phyloP scores from a whole-genome alignment of 2,888 invertebrate species.

The Drosophila acutilabella region DNA sequence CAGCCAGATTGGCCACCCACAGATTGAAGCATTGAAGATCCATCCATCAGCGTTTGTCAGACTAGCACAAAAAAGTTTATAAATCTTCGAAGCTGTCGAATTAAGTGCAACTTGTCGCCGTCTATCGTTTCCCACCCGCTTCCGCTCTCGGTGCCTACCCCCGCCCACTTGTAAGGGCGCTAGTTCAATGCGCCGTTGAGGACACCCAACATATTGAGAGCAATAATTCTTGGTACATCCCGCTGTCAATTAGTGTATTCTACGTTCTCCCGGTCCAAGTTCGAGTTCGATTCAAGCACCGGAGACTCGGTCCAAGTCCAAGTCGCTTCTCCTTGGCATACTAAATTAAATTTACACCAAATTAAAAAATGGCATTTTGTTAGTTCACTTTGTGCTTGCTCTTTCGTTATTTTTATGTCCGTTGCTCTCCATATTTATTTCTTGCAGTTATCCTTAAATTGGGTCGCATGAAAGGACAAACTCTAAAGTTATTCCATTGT shows the following conservation, averaged over 20 bases:
- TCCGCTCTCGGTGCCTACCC: not conserved
- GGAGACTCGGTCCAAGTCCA: slow-evolving; percentile 1
- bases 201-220: slow-evolving; percentile 42
- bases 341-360: slow-evolving; percentile 43
- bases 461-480: too few species aligned
- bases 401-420: not conserved
- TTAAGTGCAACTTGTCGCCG: slow-evolving; percentile 33
- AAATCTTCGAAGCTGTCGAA: slow-evolving; percentile 51
- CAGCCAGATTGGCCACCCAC: slow-evolving; percentile 2
- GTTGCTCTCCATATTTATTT: not conserved
- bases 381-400: not conserved
- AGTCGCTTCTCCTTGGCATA: slow-evolving; percentile 10
- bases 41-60: slow-evolving; percentile 50
- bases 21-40: slow-evolving; percentile 21
- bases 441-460: too few species aligned
- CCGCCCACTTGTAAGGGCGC: not conserved
- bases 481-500: too few species aligned
- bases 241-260: slow-evolving; percentile 65
- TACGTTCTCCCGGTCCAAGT: slow-evolving; percentile 12
- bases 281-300: not conserved
- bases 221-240: slow-evolving; percentile 62
- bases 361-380: slow-evolving; percentile 34
- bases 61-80: slow-evolving; percentile 35
- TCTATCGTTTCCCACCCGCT: slow-evolving; percentile 6
- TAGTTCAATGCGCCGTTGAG: slow-evolving; percentile 22